These are phyloP conservation scores for Platyscapa corneri DNA, from an alignment of 1,140 invertebrate species.

Conservation along the genomic window DNA sequence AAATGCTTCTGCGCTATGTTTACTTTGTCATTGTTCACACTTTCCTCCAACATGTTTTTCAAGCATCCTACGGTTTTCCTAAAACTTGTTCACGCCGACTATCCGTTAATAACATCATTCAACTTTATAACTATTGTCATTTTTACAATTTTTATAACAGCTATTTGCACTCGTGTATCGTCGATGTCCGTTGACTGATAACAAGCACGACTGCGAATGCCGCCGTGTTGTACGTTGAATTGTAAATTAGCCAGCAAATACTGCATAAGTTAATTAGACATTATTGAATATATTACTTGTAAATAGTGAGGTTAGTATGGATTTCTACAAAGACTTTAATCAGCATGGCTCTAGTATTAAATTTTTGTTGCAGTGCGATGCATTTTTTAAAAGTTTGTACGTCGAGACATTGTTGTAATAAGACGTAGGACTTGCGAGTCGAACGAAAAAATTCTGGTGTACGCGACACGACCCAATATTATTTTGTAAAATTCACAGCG, in stretches of 20 bases:
- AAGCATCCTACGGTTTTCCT: slow-evolving; percentile 2
- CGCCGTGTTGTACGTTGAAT: slow-evolving; percentile 20
- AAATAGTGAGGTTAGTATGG: slow-evolving; percentile 45
- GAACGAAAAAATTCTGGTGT: slow-evolving; percentile 27
- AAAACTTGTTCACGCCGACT: slow-evolving; percentile 13
- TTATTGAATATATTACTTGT: slow-evolving; percentile 45
- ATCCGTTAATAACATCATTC: slow-evolving; percentile 23
- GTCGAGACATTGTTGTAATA: slow-evolving; percentile 45
- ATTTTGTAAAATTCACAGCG: slow-evolving; percentile 37
- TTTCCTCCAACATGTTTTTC: background rate
- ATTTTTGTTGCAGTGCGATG: slow-evolving; percentile 39
- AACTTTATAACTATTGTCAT: slow-evolving; percentile 28
- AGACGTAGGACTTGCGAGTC: slow-evolving; percentile 39
- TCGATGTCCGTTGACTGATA: slow-evolving; percentile 43
- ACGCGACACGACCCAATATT: slow-evolving; percentile 32
- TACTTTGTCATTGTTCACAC: slow-evolving; percentile 14
- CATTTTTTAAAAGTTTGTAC: slow-evolving; percentile 44
- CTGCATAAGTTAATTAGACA: slow-evolving; percentile 34
- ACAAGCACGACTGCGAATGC: slow-evolving; percentile 38
- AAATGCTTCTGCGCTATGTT: background rate
- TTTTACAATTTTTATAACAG: slow-evolving; percentile 24
- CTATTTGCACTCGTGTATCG: slow-evolving; percentile 31
- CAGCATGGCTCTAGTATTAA: slow-evolving; percentile 42
- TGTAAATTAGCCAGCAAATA: slow-evolving; percentile 43
- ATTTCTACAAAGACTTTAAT: slow-evolving; percentile 42